These are phyloP conservation scores for Vicugna pacos DNA, from an alignment of 2,113 vertebrate genomes.

Conservation along the genomic window DNA sequence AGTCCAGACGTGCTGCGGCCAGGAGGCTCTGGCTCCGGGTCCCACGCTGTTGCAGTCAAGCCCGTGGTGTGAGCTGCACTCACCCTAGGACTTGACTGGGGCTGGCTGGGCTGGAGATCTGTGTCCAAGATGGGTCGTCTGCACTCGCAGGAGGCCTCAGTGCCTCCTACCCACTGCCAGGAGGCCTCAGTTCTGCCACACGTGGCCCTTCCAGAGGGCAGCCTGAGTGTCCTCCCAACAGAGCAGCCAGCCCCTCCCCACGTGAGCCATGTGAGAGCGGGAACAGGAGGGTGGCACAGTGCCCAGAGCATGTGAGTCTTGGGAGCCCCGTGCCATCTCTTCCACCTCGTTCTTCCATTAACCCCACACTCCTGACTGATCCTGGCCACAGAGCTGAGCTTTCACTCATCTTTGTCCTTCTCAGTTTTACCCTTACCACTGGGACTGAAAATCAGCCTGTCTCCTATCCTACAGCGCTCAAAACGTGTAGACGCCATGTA, in stretches of 20 bases:
- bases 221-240: not conserved
- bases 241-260: not conserved
- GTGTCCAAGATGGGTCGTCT: not conserved
- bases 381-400: not conserved
- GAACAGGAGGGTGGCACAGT: not conserved
- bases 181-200: not conserved
- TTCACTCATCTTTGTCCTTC: not conserved
- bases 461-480: not conserved
- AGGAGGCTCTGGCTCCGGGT: not conserved
- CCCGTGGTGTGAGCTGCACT: not conserved
- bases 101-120: not conserved
- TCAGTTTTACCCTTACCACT: not conserved
- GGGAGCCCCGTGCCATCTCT: not conserved
- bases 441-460: not conserved
- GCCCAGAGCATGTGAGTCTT: not conserved
- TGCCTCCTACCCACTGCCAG: not conserved
- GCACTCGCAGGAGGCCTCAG: not conserved
- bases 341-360: not conserved
- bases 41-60: not conserved
- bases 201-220: not conserved
- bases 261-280: not conserved
- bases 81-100: not conserved
- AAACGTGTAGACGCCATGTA: not conserved
- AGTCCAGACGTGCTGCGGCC: not conserved
- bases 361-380: not conserved